phyloP scores from a whole-genome alignment of 1,140 invertebrate genomes.

The Diploscapter pachys region DNA sequence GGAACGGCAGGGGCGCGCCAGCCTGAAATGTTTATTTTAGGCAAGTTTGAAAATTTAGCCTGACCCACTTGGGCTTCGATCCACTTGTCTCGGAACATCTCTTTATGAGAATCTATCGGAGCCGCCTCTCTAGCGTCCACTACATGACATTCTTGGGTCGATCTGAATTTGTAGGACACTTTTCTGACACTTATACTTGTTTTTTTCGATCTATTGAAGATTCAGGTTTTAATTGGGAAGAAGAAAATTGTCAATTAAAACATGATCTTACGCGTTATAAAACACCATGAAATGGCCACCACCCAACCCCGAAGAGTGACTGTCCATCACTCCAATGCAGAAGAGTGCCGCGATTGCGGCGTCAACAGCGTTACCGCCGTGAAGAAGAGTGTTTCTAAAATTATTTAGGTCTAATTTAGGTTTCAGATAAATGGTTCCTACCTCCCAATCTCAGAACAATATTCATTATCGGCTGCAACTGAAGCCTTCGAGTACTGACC shows the following conservation, averaged over 20 bases:
- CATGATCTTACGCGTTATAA: conserved; percentile 44
- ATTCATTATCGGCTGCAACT: conserved; percentile 54
- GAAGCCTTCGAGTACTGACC: conserved; percentile 55
- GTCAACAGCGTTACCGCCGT: conserved; percentile 81
- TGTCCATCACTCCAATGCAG: conserved; percentile 78
- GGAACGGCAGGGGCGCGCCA: conserved; percentile 78
- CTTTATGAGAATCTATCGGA: conserved; percentile 67
- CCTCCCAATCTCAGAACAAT: conserved; percentile 55
- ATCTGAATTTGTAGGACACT: conserved; percentile 15
- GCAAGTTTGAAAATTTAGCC: not conserved
- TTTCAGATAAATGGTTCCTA: conserved; percentile 16
- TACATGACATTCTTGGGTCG: conserved; percentile 53
- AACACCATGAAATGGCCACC: conserved; percentile 61
- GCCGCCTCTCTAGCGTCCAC: conserved; percentile 79
- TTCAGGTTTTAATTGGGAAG: no score
- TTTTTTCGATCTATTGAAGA: no score
- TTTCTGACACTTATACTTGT: no score
- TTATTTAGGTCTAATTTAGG: not conserved
- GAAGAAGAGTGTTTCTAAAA: conserved; percentile 70
- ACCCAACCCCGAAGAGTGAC: conserved; percentile 81
- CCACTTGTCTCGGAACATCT: conserved; percentile 72
- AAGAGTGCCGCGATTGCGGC: conserved; percentile 77
- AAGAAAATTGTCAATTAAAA: not conserved
- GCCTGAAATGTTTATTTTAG: conserved; percentile 63
- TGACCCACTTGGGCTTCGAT: conserved; percentile 59